These are phyloP conservation scores for Bradypus variegatus DNA, from an alignment of 2,797 vertebrate species.

Conservation along the genomic window DNA sequence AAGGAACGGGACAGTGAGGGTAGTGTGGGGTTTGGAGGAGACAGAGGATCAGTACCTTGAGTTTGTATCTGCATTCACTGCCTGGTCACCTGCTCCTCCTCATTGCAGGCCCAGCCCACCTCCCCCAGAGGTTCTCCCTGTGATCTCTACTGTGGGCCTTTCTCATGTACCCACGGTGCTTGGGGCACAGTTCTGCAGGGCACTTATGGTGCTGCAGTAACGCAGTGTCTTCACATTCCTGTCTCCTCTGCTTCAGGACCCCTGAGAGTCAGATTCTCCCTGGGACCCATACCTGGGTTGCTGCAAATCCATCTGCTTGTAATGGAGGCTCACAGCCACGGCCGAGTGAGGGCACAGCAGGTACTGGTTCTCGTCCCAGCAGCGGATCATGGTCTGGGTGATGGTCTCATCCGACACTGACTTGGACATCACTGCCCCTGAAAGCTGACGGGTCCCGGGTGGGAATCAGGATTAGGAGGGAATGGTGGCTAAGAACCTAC, in stretches of 20 bases:
- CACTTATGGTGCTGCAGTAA: background rate
- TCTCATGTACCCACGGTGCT: background rate
- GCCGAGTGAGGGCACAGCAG: slow-evolving; percentile 92
- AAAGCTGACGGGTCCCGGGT: slow-evolving; percentile 72
- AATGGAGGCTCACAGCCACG: slow-evolving; percentile 86
- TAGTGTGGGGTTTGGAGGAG: background rate
- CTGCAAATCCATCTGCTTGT: slow-evolving; percentile 63
- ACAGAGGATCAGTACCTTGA: background rate
- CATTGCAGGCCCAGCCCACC: background rate
- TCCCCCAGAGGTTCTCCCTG: background rate
- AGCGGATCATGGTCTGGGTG: slow-evolving; percentile 78
- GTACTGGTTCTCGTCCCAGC: slow-evolving; percentile 90
- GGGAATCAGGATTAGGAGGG: background rate
- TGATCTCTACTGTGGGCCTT: background rate
- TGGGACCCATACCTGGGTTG: slow-evolving; percentile 43
- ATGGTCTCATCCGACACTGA: slow-evolving; percentile 81
- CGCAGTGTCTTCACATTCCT: background rate
- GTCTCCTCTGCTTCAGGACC: background rate
- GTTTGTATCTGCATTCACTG: background rate
- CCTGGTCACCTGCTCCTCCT: background rate
- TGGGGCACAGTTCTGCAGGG: background rate
- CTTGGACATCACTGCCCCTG: slow-evolving; percentile 69
- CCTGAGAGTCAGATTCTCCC: background rate
- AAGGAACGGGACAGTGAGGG: background rate
- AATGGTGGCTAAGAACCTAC: background rate